Evolutionary conservation across 2,888 invertebrate species (phyloP).

Genomic region (Pteria penguin): DNA sequence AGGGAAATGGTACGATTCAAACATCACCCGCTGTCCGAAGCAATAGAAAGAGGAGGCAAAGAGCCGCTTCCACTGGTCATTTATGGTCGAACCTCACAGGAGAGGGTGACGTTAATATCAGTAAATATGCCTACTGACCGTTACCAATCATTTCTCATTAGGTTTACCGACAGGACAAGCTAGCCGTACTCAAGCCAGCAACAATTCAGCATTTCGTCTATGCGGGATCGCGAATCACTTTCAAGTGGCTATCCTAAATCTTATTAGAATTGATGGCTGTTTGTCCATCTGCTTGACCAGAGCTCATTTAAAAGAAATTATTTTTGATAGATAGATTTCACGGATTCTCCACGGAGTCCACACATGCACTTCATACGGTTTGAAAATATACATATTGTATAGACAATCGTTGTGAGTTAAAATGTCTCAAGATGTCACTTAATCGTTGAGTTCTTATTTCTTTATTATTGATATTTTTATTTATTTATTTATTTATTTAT

Average conservation of each 20-base stretch:
- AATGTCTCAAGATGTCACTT: no score
- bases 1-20: slow-evolving; percentile 11
- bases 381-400: no score
- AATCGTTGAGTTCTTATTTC: no score
- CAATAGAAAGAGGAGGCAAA: slow-evolving; percentile 15
- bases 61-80: slow-evolving; percentile 8
- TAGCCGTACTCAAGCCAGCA: neutral
- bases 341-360: no score
- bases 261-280: neutral
- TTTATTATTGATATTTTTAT: no score
- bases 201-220: neutral
- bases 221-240: neutral
- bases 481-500: no score
- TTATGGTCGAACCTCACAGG: slow-evolving; percentile 18
- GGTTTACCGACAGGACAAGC: neutral
- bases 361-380: no score
- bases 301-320: no score
- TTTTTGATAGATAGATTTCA: no score
- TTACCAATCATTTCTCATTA: neutral
- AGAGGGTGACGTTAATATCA: neutral
- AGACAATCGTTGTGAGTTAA: no score
- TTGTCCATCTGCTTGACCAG: slow-evolving; percentile 5
- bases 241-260: neutral
- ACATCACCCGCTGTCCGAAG: slow-evolving; percentile 27
- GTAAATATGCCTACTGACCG: slow-evolving; percentile 14